These are phyloP conservation scores for Cephus spinipes DNA, from an alignment of 2,888 invertebrate genomes.

Conservation along the genomic window DNA sequence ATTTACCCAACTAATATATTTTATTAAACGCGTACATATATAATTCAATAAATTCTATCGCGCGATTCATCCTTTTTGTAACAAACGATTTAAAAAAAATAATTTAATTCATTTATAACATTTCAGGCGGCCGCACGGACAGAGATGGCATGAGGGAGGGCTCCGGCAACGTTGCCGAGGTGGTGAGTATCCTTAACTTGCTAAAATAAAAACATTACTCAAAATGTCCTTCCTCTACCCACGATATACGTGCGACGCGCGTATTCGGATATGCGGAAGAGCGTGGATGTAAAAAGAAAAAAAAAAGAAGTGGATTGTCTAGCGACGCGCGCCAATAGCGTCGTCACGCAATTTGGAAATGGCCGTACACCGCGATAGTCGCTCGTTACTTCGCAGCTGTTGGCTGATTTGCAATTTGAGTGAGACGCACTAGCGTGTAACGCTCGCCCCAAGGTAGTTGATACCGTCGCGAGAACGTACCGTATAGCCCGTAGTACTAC, in stretches of 20 bases:
- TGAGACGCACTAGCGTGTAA: background rate
- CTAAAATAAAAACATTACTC: background rate
- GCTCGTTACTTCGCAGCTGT: background rate
- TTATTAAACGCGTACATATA: background rate
- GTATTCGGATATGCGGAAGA: background rate
- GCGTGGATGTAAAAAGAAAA: background rate
- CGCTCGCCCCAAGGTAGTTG: background rate
- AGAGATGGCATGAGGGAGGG: conserved; percentile 66
- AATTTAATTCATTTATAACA: background rate
- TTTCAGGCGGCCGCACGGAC: conserved; percentile 61
- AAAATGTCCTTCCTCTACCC: background rate
- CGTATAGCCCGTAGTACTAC: background rate
- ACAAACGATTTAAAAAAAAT: background rate
- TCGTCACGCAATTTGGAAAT: background rate
- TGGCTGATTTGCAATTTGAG: background rate
- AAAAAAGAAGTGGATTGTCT: background rate
- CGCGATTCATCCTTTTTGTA: background rate
- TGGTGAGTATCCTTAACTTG: conserved; percentile 51
- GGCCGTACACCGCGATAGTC: background rate
- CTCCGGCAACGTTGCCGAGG: conserved; percentile 65
- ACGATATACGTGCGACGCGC: background rate
- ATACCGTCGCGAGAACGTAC: background rate
- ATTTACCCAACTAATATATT: background rate
- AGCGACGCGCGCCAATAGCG: background rate
- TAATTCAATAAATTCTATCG: background rate